These are phyloP conservation scores for Coremacera marginata DNA, from an alignment of 2,888 invertebrate genomes.

Conservation along the genomic window DNA sequence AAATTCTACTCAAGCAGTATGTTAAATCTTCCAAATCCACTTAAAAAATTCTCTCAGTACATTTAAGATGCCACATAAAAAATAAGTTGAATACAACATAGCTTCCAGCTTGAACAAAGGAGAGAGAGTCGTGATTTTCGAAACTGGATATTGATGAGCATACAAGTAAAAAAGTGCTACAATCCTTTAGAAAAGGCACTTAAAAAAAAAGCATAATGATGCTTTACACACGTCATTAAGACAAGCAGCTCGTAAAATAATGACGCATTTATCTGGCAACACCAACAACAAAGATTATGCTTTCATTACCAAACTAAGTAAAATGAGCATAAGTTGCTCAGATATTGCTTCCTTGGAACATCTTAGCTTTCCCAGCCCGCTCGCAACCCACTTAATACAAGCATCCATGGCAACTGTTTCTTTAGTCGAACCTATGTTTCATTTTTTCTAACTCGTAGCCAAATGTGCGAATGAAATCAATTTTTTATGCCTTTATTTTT, in stretches of 20 bases:
- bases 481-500: conserved; percentile 34
- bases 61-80: background rate
- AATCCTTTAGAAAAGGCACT: background rate
- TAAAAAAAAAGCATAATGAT: too few species aligned
- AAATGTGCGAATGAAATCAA: conserved; percentile 39
- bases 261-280: too few species aligned
- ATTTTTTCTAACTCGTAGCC: conserved; percentile 36
- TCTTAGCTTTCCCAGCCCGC: background rate
- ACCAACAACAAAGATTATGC: too few species aligned
- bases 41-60: too few species aligned
- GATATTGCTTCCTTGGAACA: background rate
- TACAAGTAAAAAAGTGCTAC: background rate
- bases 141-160: conserved; percentile 34
- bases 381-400: background rate
- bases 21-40: too few species aligned
- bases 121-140: background rate
- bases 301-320: too few species aligned
- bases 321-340: too few species aligned
- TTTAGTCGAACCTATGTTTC: conserved; percentile 24
- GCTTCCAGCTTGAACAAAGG: background rate
- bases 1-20: too few species aligned
- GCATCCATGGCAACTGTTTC: too few species aligned
- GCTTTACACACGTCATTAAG: too few species aligned
- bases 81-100: too few species aligned
- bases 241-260: too few species aligned